Percentiles rank a stretch among this genome's conserved stretches.
Conservation (phyloP, 1,140 invertebrate genomes). For the Achatina immaculata region DNA sequence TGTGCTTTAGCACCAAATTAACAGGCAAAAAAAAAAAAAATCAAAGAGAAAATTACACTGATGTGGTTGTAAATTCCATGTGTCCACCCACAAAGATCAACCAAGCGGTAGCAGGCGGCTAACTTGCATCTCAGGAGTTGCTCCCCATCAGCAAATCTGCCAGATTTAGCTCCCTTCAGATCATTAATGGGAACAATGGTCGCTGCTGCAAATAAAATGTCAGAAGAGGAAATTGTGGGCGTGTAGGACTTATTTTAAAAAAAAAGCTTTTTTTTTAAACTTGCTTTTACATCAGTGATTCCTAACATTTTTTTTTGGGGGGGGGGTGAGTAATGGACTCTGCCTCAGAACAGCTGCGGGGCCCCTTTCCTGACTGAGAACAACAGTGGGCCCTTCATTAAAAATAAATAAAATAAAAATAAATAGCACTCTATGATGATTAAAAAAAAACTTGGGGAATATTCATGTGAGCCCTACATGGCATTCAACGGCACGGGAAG, state of each 20-base stretch:
- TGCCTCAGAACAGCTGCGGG: too few species aligned
- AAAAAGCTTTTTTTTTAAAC: neutral
- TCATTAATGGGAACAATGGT: conserved; percentile 97
- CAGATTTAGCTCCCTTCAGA: conserved; percentile 94
- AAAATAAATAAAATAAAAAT: too few species aligned
- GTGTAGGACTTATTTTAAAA: neutral
- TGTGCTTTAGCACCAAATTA: too few species aligned
- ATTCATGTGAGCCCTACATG: too few species aligned
- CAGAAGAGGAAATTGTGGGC: neutral
- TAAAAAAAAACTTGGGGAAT: too few species aligned
- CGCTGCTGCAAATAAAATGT: conserved; percentile 51
- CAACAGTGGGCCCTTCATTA: too few species aligned
- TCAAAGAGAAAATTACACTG: conserved; percentile 75
- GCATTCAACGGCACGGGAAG: too few species aligned
- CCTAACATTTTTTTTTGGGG: neutral
- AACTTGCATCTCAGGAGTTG: conserved; percentile 96
- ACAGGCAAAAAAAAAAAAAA: too few species aligned
- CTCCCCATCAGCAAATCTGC: conserved; percentile 94
- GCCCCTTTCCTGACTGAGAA: too few species aligned
- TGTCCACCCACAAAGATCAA: conserved; percentile 97
- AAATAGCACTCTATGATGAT: too few species aligned
- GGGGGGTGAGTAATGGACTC: too few species aligned
- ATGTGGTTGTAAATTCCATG: conserved; percentile 86
- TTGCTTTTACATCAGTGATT: neutral
- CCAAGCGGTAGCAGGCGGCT: conserved; percentile 92